phyloP scores from a whole-genome alignment of 2,113 vertebrate species.

The Microcebus jonahi region DNA sequence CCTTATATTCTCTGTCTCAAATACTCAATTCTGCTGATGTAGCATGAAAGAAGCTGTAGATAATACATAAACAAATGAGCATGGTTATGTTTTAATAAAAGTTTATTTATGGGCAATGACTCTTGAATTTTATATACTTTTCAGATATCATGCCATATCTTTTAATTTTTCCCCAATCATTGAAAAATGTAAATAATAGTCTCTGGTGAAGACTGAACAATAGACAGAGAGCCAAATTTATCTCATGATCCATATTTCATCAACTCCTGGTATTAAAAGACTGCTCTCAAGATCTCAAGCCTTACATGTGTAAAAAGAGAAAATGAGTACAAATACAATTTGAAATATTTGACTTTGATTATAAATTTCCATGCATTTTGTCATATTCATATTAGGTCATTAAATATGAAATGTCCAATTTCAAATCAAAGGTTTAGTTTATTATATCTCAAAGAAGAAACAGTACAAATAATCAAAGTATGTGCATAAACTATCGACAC shows the following conservation, averaged over 20 bases:
- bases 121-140: not conserved
- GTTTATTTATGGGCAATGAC: not conserved
- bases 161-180: not conserved
- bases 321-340: not conserved
- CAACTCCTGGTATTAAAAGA: not conserved
- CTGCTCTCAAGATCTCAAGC: not conserved
- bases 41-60: not conserved
- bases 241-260: not conserved
- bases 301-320: not conserved
- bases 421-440: too few species aligned
- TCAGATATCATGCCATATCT: not conserved
- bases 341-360: not conserved
- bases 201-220: not conserved
- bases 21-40: not conserved
- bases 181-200: not conserved
- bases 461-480: too few species aligned
- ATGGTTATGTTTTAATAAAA: not conserved
- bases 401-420: too few species aligned
- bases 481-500: too few species aligned
- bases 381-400: too few species aligned
- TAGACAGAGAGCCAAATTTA: not conserved
- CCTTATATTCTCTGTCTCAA: not conserved
- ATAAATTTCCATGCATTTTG: not conserved
- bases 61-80: not conserved
- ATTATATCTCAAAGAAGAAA: too few species aligned